Conservation (phyloP, 2,888 invertebrate genomes). For the Pachydiplax longipennis region DNA sequence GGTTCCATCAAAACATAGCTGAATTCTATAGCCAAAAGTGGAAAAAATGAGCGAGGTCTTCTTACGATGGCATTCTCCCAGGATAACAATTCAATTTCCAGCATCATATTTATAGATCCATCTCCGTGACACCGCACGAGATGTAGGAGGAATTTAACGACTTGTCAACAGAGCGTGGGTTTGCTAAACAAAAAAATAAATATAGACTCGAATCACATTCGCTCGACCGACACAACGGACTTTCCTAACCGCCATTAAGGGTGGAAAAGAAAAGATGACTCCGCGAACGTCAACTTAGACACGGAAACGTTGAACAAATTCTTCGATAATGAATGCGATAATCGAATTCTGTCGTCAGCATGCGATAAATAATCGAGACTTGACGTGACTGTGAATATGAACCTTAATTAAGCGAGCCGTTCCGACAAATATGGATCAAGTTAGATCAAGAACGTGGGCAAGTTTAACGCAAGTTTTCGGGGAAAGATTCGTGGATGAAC, state of each 20-base stretch:
- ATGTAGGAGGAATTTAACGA: neutral
- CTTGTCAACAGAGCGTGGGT: neutral
- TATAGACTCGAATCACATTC: neutral
- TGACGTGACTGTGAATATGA: too few relatives aligned
- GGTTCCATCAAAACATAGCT: too few relatives aligned
- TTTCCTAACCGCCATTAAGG: neutral
- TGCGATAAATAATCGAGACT: neutral
- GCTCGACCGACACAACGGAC: neutral
- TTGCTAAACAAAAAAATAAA: neutral
- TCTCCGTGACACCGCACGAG: neutral
- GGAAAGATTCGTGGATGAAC: too few relatives aligned
- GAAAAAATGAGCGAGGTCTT: too few relatives aligned
- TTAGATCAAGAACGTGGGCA: too few relatives aligned
- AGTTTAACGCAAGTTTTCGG: too few relatives aligned
- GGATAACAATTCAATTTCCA: neutral
- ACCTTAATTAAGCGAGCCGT: too few relatives aligned
- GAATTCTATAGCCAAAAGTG: too few relatives aligned
- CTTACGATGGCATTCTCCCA: too few relatives aligned
- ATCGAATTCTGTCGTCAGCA: neutral
- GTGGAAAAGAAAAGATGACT: neutral
- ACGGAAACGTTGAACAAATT: neutral
- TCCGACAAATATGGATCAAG: too few relatives aligned
- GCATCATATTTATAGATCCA: neutral
- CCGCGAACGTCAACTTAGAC: neutral
- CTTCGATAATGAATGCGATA: neutral